Conservation (phyloP, 1,140 invertebrate species). For the Ceratina japonica region DNA sequence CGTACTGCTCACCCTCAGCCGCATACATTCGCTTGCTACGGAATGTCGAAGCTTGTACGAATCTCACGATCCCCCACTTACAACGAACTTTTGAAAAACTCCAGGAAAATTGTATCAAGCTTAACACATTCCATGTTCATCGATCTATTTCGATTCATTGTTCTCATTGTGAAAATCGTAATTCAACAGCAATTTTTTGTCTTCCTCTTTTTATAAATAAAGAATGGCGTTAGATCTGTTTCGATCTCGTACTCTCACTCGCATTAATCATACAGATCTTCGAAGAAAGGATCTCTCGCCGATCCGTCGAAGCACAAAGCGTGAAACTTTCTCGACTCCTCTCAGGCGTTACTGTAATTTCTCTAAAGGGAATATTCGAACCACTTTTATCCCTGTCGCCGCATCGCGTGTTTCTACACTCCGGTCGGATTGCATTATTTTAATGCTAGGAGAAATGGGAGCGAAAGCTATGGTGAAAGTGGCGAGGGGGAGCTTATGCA, state of each 20-base stretch:
- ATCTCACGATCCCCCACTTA: constrained; percentile 31
- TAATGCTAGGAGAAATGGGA: constrained; percentile 40
- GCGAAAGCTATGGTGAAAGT: constrained; percentile 43
- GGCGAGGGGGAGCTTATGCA: constrained; percentile 21
- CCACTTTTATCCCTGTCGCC: background rate
- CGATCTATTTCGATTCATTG: no score
- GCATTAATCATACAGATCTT: no score
- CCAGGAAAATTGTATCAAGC: background rate
- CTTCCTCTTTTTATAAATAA: no score
- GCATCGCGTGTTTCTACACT: background rate
- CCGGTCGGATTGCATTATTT: constrained; percentile 14
- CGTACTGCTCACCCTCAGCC: constrained; percentile 42
- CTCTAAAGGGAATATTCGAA: background rate
- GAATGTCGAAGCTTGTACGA: constrained; percentile 29
- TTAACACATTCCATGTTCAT: no score
- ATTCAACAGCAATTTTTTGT: no score
- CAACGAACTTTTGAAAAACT: background rate
- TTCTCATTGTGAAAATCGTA: no score
- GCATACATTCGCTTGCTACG: constrained; percentile 34
- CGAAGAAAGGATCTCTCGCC: no score
- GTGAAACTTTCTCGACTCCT: constrained; percentile 8
- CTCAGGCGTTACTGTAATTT: background rate
- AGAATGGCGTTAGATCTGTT: no score
- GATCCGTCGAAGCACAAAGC: background rate
- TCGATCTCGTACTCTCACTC: no score